Conservation (phyloP, 2,113 vertebrate genomes). For the Onychorhynchus coronatus region DNA sequence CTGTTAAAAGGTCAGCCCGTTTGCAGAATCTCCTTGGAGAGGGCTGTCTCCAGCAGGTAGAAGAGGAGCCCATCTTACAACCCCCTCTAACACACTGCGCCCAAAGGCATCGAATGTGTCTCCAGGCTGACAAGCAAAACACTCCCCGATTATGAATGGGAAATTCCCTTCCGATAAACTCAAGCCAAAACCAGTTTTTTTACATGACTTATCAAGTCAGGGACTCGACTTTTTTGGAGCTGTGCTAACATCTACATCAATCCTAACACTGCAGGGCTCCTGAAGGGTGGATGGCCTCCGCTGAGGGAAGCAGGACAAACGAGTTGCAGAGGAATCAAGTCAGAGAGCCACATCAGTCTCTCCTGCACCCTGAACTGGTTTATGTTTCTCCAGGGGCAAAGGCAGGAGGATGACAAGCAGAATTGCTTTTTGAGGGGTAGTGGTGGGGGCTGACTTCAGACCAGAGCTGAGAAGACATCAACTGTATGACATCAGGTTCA, state of each 20-base stretch:
- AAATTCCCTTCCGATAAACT: slow-evolving; percentile 2
- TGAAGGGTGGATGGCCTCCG: neutral
- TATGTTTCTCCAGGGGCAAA: neutral
- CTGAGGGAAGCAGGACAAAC: neutral
- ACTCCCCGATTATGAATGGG: neutral
- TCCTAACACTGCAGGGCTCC: neutral
- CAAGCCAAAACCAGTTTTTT: neutral
- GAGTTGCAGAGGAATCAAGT: neutral
- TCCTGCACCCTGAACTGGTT: neutral
- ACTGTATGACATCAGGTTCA: neutral
- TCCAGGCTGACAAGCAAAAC: neutral
- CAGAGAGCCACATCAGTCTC: neutral
- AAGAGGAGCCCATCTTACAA: neutral
- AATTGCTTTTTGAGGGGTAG: neutral
- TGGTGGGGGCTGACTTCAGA: neutral
- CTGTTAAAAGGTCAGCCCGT: neutral
- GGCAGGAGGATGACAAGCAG: neutral
- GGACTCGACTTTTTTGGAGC: neutral
- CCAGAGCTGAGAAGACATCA: neutral
- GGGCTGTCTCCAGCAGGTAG: neutral
- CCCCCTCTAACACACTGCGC: neutral
- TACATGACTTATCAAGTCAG: neutral
- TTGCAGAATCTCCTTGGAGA: neutral
- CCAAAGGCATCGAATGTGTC: neutral
- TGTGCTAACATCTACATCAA: neutral